These are phyloP conservation scores for Monodelphis domestica DNA, from an alignment of 2,797 vertebrate genomes.

Conservation along the genomic window DNA sequence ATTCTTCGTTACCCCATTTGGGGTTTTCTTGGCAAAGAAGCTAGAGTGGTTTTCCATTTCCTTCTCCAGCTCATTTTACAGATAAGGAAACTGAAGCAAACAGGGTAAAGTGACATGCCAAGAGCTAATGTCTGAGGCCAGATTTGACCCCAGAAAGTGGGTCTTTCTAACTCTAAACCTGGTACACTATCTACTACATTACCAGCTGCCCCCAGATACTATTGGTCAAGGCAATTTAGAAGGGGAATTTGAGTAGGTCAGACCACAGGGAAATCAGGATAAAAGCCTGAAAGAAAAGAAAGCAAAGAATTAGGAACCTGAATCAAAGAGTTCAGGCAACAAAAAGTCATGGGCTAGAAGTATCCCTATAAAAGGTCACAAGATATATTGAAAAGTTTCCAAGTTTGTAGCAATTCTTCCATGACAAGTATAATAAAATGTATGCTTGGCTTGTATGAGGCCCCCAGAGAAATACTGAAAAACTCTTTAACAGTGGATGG, in stretches of 20 bases:
- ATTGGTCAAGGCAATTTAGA: neutral
- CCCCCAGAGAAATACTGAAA: neutral
- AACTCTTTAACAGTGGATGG: neutral
- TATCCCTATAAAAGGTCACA: neutral
- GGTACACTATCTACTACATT: too few relatives aligned
- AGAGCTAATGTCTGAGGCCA: too few relatives aligned
- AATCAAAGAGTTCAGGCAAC: neutral
- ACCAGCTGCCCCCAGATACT: slow-evolving; percentile 5
- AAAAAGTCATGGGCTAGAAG: neutral
- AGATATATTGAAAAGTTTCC: neutral
- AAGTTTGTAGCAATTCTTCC: neutral
- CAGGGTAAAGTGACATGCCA: too few relatives aligned
- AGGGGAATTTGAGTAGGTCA: neutral
- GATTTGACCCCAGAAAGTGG: too few relatives aligned
- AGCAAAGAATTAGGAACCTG: neutral
- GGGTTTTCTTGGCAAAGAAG: too few relatives aligned
- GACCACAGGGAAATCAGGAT: slow-evolving; percentile 20
- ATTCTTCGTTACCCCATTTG: too few relatives aligned
- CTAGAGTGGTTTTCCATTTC: too few relatives aligned
- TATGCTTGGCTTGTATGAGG: neutral
- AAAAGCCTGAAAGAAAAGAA: neutral
- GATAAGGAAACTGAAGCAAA: too few relatives aligned
- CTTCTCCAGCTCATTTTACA: too few relatives aligned
- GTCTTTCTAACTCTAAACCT: too few relatives aligned
- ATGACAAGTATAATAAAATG: neutral